These are phyloP conservation scores for Todiramphus chloris DNA, from an alignment of 2,113 vertebrate genomes.

Conservation along the genomic window DNA sequence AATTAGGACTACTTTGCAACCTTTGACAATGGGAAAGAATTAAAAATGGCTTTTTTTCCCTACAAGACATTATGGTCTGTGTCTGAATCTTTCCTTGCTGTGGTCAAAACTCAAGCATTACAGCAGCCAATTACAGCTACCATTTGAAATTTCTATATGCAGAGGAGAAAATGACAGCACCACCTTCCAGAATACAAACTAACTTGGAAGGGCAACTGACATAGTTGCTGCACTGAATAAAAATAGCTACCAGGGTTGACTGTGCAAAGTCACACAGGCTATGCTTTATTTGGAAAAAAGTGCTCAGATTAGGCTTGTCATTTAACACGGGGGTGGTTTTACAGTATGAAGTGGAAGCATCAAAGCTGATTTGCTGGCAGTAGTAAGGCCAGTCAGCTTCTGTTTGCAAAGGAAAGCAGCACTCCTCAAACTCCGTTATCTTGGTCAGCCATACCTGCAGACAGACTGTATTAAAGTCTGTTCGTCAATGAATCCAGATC, in stretches of 20 bases:
- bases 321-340: background rate
- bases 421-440: background rate
- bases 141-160: background rate
- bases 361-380: background rate
- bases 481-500: background rate
- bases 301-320: background rate
- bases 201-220: background rate
- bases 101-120: background rate
- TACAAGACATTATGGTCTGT: background rate
- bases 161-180: background rate
- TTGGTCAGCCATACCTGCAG: background rate
- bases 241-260: background rate
- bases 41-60: background rate
- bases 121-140: background rate
- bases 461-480: background rate
- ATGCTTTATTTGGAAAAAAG: slow-evolving; percentile 1
- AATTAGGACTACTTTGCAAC: background rate
- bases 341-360: background rate
- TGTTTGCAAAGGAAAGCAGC: background rate
- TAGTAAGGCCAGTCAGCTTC: background rate
- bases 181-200: background rate
- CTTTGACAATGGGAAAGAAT: background rate
- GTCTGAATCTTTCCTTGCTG: background rate
- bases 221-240: background rate
- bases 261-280: background rate